Evolutionary conservation across 2,113 vertebrate species (phyloP).

Genomic region (Hippocampus barbouri): DNA sequence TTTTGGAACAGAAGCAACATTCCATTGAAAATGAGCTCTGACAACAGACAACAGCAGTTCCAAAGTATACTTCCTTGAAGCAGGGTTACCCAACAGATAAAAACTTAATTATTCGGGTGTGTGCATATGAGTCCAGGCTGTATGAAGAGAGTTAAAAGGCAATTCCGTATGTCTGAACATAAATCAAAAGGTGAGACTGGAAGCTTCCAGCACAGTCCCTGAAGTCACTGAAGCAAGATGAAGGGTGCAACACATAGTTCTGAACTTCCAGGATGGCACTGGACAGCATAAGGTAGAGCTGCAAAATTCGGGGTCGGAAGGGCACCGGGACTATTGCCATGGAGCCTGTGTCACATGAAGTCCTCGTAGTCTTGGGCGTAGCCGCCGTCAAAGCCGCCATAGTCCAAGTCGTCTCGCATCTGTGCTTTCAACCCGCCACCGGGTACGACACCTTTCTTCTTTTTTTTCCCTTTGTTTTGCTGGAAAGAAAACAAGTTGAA

Average conservation of each 20-base stretch:
- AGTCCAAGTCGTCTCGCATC: conserved; percentile 90
- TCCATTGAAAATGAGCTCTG: conserved; percentile 49
- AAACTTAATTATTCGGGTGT: conserved; percentile 22
- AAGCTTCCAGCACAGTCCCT: conserved; percentile 68
- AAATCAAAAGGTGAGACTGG: conserved; percentile 55
- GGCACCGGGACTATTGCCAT: conserved; percentile 66
- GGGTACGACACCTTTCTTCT: conserved; percentile 86
- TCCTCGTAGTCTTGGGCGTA: conserved; percentile 95
- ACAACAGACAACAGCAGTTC: conserved; percentile 56
- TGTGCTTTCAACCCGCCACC: conserved; percentile 93
- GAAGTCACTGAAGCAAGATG: conserved; percentile 69
- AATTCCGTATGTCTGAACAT: conserved; percentile 63
- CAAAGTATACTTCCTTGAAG: conserved; percentile 54
- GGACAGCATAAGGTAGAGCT: conserved; percentile 90
- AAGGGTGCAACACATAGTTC: conserved; percentile 80
- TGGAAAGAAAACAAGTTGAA: conserved; percentile 43
- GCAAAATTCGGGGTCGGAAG: conserved; percentile 80
- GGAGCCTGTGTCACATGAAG: conserved; percentile 90
- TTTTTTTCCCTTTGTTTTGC: conserved; percentile 98
- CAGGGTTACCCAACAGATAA: conserved; percentile 53
- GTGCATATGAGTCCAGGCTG: conserved; percentile 47
- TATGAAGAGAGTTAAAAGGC: conserved; percentile 69
- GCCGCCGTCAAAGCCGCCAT: conserved; percentile 84
- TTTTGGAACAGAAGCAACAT: conserved; percentile 56
- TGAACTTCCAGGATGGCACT: conserved; percentile 84